Evolutionary conservation across 1,140 invertebrate species (phyloP).

Genomic region (Neodiprion virginianus): DNA sequence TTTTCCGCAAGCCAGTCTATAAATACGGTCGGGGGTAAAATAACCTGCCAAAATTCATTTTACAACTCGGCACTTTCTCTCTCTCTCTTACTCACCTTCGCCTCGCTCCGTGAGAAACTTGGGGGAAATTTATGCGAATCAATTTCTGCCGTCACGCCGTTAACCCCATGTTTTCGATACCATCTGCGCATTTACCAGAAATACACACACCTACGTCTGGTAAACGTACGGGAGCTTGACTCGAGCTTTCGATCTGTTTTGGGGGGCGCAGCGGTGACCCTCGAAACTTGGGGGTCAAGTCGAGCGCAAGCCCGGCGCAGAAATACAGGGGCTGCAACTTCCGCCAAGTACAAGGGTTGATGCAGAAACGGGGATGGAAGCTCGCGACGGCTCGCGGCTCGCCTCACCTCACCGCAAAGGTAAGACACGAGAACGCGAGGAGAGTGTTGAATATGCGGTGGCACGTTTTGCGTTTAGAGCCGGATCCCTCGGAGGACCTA

Average conservation of each 20-base stretch:
- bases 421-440: background rate
- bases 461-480: conserved; percentile 4
- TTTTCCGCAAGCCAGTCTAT: background rate
- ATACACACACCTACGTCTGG: background rate
- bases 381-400: too few relatives aligned
- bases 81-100: background rate
- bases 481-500: conserved; percentile 6
- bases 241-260: too few relatives aligned
- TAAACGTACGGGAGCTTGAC: too few relatives aligned
- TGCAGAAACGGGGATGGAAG: too few relatives aligned
- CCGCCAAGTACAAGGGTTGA: too few relatives aligned
- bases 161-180: background rate
- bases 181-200: background rate
- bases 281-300: too few relatives aligned
- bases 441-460: background rate
- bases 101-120: background rate
- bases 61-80: background rate
- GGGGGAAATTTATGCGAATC: background rate
- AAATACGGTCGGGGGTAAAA: background rate
- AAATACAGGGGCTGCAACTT: too few relatives aligned
- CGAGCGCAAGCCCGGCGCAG: too few relatives aligned
- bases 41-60: background rate
- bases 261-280: too few relatives aligned
- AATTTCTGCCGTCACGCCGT: background rate
- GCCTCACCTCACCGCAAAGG: background rate